Conservation (phyloP, 2,113 vertebrate genomes). For the Henicopernis longicauda region DNA sequence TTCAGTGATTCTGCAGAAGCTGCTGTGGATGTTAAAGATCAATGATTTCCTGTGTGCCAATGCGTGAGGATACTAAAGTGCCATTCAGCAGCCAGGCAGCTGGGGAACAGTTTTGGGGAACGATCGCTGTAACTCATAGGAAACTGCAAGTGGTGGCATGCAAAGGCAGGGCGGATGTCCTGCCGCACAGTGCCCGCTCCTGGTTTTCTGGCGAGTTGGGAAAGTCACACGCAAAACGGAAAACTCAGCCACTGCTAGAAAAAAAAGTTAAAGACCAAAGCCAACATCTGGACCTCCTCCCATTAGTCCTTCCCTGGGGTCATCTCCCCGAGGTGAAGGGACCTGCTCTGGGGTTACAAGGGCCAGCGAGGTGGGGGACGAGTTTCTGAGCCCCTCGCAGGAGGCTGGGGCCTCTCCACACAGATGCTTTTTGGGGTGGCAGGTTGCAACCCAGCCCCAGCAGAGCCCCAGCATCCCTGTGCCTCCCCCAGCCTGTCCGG, state of each 20-base stretch:
- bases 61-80: neutral
- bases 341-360: neutral
- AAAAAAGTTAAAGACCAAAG: neutral
- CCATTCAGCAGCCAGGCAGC: neutral
- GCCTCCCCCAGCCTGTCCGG: neutral
- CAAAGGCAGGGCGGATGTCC: neutral
- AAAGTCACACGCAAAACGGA: neutral
- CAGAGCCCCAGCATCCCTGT: neutral
- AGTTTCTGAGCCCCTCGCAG: neutral
- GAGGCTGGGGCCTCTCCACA: neutral
- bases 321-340: neutral
- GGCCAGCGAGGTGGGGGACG: neutral
- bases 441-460: neutral
- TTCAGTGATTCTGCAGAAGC: neutral
- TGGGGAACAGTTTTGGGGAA: neutral
- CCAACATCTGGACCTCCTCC: neutral
- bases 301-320: neutral
- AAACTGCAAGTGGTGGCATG: neutral
- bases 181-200: neutral
- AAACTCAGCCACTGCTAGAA: neutral
- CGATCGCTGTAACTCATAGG: rapidly evolving
- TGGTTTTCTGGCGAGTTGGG: neutral
- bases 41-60: neutral
- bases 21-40: neutral
- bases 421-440: neutral